These are phyloP conservation scores for Metellina segmentata DNA, from an alignment of 2,888 invertebrate genomes.

Conservation along the genomic window DNA sequence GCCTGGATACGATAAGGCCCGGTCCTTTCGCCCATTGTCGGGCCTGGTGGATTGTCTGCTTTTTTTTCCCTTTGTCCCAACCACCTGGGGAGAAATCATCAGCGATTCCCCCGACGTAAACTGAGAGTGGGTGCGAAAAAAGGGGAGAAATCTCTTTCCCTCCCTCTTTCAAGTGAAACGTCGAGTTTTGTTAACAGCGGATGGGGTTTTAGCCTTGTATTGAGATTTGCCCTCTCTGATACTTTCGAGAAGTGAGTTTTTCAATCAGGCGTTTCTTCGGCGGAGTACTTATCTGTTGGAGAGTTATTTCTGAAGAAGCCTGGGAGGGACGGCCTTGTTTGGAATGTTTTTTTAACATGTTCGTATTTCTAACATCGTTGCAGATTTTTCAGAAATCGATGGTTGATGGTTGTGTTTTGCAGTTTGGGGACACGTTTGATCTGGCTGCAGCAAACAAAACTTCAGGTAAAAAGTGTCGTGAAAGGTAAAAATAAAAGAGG, in stretches of 20 bases:
- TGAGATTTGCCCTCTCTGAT: slow-evolving; percentile 26
- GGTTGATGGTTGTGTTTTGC: no score
- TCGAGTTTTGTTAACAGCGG: slow-evolving; percentile 40
- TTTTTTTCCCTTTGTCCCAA: slow-evolving; percentile 39
- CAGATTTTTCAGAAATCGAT: no score
- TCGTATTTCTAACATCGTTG: not conserved
- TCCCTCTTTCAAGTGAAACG: slow-evolving; percentile 15
- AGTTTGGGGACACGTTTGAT: no score
- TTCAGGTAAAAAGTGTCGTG: no score
- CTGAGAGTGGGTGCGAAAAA: not conserved
- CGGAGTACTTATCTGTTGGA: slow-evolving; percentile 21
- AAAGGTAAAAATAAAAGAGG: no score
- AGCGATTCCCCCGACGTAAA: slow-evolving; percentile 32
- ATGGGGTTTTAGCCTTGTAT: slow-evolving; percentile 34
- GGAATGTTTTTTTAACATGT: not conserved
- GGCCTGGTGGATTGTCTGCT: slow-evolving; percentile 2
- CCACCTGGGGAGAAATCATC: slow-evolving; percentile 67
- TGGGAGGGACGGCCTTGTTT: not conserved
- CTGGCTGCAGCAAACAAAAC: no score
- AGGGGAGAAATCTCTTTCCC: not conserved
- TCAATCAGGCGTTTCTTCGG: slow-evolving; percentile 26
- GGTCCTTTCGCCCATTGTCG: slow-evolving; percentile 46
- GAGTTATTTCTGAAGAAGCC: not conserved
- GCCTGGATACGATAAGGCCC: slow-evolving; percentile 40
- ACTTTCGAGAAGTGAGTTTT: slow-evolving; percentile 43